Evolutionary conservation across 2,888 invertebrate genomes (phyloP).

Genomic region (Latheticus oryzae): DNA sequence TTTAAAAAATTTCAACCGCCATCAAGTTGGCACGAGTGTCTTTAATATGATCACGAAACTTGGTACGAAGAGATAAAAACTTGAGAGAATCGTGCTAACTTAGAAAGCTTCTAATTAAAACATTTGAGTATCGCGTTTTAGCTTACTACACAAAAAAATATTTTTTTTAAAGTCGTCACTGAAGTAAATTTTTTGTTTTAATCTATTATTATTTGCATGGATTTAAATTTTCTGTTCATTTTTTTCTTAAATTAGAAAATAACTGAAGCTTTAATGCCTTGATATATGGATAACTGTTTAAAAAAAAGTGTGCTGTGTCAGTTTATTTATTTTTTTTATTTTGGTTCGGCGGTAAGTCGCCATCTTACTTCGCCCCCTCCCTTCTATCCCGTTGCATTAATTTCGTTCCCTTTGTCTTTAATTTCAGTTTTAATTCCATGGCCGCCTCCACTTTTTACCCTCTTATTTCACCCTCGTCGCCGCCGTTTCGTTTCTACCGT

Average conservation of each 20-base stretch:
- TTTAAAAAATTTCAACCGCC: too few relatives aligned
- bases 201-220: too few relatives aligned
- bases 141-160: too few relatives aligned
- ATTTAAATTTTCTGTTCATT: too few relatives aligned
- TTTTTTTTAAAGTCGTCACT: too few relatives aligned
- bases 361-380: conserved; percentile 54
- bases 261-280: too few relatives aligned
- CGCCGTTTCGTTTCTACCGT: conserved; percentile 43
- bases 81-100: too few relatives aligned
- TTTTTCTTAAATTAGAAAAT: too few relatives aligned
- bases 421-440: conserved; percentile 66
- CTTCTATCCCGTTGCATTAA: conserved; percentile 60
- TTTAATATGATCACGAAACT: conserved; percentile 29
- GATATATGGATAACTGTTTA: too few relatives aligned
- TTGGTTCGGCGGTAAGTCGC: conserved; percentile 44
- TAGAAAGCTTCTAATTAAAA: conserved; percentile 59
- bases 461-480: conserved; percentile 65
- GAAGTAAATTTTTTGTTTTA: too few relatives aligned
- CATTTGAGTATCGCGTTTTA: conserved; percentile 50
- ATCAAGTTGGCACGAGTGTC: conserved; percentile 27
- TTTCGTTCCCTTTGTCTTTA: conserved; percentile 66
- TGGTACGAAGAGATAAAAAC: conserved; percentile 27
- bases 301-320: too few relatives aligned
- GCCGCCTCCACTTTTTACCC: conserved; percentile 66
- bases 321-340: conserved; percentile 35